A percentile compares a stretch with the other conserved stretches of the same genome.
Evolutionary conservation across 2,888 invertebrate species (phyloP).

Genomic region (Minunthozetes semirufus): DNA sequence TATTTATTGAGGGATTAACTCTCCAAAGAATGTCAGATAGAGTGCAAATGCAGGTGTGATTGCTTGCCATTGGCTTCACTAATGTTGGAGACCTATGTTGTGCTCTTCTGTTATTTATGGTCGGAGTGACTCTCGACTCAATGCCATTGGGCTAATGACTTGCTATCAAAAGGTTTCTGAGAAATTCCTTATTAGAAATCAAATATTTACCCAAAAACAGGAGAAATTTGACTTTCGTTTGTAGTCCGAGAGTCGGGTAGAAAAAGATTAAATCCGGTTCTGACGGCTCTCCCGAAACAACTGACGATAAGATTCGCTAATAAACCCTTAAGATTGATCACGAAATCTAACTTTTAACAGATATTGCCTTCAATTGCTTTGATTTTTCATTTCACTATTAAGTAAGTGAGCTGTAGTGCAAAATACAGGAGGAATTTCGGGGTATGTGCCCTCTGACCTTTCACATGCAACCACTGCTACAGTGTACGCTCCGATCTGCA

Average conservation of each 20-base stretch:
- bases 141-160: conserved; percentile 8
- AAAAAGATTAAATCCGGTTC: conserved; percentile 14
- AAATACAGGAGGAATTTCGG: conserved; percentile 30
- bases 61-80: not conserved
- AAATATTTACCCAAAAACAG: conserved; percentile 21
- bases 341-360: conserved; percentile 7
- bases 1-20: conserved; percentile 18
- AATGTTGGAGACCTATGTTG: not conserved
- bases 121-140: not conserved
- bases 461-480: conserved; percentile 17
- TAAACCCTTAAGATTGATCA: conserved; percentile 15
- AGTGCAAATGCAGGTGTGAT: not conserved
- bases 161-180: conserved; percentile 1
- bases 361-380: conserved; percentile 7
- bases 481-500: not conserved
- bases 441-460: conserved; percentile 27
- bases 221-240: conserved; percentile 28
- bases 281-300: conserved; percentile 6
- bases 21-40: conserved; percentile 4
- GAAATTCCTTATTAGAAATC: conserved; percentile 20
- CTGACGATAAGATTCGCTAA: not conserved
- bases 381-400: conserved; percentile 26
- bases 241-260: conserved; percentile 2
- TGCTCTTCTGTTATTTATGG: conserved; percentile 10
- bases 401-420: conserved; percentile 26